Percentiles rank a stretch among this genome's conserved stretches.
phyloP scores from a whole-genome alignment of 2,113 vertebrate genomes.

The Mus pahari region DNA sequence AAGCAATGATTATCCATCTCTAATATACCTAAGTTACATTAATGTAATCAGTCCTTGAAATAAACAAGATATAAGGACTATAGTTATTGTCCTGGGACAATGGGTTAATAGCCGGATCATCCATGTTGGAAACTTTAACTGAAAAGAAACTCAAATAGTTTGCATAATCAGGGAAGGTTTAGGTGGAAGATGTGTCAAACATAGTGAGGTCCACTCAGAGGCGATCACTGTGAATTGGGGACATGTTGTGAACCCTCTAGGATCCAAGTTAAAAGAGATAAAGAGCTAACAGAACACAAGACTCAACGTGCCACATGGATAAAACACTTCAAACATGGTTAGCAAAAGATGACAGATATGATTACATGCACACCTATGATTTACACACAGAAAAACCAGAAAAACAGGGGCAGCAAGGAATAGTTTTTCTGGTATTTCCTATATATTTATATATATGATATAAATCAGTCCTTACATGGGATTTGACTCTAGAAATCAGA shows the following conservation, averaged over 20 bases:
- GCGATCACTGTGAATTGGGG: too few relatives aligned
- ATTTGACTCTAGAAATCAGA: not conserved
- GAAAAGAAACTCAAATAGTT: not conserved
- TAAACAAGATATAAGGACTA: not conserved
- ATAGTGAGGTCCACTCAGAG: not conserved
- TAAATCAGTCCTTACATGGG: not conserved
- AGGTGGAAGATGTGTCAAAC: not conserved
- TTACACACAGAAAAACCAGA: not conserved
- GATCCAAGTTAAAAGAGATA: not conserved
- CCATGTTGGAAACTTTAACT: not conserved
- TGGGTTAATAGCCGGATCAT: not conserved
- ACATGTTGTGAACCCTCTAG: not conserved
- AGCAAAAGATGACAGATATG: not conserved
- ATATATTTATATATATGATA: too few relatives aligned
- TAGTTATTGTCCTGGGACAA: not conserved
- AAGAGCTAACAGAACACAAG: not conserved
- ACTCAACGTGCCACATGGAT: not conserved
- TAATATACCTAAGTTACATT: not conserved
- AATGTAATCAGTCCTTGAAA: not conserved
- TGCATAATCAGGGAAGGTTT: not conserved
- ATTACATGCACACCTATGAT: not conserved
- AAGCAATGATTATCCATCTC: not conserved
- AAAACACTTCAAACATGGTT: accelerated
- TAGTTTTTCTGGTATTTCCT: not conserved
- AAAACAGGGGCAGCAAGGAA: not conserved